These are phyloP conservation scores for Cotesia glomerata DNA, from an alignment of 1,140 invertebrate genomes.

Conservation along the genomic window DNA sequence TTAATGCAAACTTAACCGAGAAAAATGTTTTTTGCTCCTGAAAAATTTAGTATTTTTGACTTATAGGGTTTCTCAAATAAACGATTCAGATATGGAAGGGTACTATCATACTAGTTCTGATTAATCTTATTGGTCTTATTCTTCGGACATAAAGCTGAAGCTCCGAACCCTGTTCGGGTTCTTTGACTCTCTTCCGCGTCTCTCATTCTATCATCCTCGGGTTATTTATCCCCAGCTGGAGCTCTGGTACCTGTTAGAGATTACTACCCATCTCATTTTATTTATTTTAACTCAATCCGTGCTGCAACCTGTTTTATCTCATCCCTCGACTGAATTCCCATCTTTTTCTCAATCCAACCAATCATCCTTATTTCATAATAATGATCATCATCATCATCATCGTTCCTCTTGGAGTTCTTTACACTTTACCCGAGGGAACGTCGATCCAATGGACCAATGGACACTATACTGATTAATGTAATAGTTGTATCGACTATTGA, in stretches of 20 bases:
- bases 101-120: slow-evolving; percentile 26
- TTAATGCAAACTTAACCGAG: no score
- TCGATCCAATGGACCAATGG: no score
- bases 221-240: not conserved
- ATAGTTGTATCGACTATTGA: slow-evolving; percentile 8
- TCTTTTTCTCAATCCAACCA: not conserved
- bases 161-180: slow-evolving; percentile 52
- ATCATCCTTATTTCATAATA: no score
- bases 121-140: not conserved
- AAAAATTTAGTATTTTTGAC: no score
- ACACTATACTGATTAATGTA: no score
- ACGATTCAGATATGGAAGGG: no score
- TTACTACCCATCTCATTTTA: slow-evolving; percentile 19
- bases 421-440: no score
- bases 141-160: slow-evolving; percentile 34
- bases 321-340: not conserved
- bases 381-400: no score
- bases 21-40: no score
- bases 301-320: slow-evolving; percentile 6
- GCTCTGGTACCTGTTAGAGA: slow-evolving; percentile 26
- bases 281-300: slow-evolving; percentile 19
- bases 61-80: no score
- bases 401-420: no score
- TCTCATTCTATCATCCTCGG: slow-evolving; percentile 23
- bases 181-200: slow-evolving; percentile 22